A percentile compares a stretch with the other conserved stretches of the same genome.
phyloP scores from a whole-genome alignment of 2,113 vertebrate genomes.

The Onychostruthus taczanowskii region DNA sequence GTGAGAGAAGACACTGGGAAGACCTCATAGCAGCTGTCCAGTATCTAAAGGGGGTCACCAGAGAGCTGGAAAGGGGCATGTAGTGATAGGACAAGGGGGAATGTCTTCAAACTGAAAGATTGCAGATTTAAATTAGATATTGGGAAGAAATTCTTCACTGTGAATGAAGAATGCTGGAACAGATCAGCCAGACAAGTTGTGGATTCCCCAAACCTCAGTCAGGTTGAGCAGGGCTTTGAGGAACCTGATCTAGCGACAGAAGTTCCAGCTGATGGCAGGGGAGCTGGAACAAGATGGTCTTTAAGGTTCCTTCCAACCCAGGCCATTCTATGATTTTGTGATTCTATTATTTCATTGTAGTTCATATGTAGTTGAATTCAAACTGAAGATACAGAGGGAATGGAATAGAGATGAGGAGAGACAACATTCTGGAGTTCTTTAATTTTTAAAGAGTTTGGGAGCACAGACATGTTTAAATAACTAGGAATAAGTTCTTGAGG shows the following conservation, averaged over 20 bases:
- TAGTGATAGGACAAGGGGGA: not conserved
- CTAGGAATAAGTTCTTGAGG: not conserved
- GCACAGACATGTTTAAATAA: not conserved
- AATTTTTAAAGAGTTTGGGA: not conserved
- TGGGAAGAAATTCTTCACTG: not conserved
- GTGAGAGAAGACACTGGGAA: not conserved
- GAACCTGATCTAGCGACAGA: not conserved
- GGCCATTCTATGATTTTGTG: not conserved
- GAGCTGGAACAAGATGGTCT: not conserved
- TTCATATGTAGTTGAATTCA: not conserved
- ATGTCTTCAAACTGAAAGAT: not conserved
- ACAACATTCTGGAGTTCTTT: not conserved
- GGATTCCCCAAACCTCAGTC: too few relatives aligned
- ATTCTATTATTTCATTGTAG: not conserved
- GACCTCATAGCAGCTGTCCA: not conserved
- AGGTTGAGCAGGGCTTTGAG: accelerated
- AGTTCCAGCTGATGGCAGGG: not conserved
- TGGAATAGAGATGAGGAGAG: not conserved
- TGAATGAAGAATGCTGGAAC: not conserved
- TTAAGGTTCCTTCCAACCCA: not conserved
- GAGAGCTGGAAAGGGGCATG: not conserved
- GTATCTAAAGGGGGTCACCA: not conserved
- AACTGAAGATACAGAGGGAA: not conserved
- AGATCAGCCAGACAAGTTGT: not conserved
- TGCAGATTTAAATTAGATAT: not conserved